These are phyloP conservation scores for Dioctria rufipes DNA, from an alignment of 2,888 invertebrate species.

Conservation along the genomic window DNA sequence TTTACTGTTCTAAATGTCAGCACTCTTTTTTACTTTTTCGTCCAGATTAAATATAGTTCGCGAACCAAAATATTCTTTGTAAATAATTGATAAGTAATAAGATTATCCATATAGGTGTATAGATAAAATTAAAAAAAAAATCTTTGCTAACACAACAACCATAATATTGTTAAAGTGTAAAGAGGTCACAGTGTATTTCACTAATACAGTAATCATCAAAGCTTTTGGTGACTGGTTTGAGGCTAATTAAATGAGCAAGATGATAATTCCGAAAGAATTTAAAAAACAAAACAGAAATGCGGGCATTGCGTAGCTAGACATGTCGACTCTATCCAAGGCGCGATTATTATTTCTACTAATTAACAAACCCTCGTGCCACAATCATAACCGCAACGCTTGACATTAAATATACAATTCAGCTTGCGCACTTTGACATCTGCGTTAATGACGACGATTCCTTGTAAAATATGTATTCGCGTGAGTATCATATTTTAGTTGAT, in stretches of 20 bases:
- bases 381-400: not conserved
- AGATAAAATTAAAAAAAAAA: no score
- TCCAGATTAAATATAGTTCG: no score
- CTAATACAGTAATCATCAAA: no score
- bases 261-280: constrained; percentile 32
- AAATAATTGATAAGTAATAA: no score
- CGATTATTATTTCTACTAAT: constrained; percentile 42
- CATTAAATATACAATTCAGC: constrained; percentile 17
- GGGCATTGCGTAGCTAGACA: constrained; percentile 44
- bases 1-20: no score
- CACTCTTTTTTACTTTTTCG: no score
- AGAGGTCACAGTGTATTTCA: not conserved
- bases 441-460: constrained; percentile 22
- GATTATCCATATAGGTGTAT: no score
- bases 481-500: constrained; percentile 50
- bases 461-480: constrained; percentile 18
- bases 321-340: constrained; percentile 29
- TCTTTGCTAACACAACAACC: no score
- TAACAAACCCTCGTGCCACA: constrained; percentile 18
- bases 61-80: no score
- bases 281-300: not conserved
- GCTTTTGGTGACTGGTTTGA: not conserved
- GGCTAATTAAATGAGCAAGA: constrained; percentile 22
- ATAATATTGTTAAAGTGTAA: no score
- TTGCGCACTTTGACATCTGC: constrained; percentile 41